phyloP scores from a whole-genome alignment of 2,888 invertebrate genomes.

The Spicauda simplicius region DNA sequence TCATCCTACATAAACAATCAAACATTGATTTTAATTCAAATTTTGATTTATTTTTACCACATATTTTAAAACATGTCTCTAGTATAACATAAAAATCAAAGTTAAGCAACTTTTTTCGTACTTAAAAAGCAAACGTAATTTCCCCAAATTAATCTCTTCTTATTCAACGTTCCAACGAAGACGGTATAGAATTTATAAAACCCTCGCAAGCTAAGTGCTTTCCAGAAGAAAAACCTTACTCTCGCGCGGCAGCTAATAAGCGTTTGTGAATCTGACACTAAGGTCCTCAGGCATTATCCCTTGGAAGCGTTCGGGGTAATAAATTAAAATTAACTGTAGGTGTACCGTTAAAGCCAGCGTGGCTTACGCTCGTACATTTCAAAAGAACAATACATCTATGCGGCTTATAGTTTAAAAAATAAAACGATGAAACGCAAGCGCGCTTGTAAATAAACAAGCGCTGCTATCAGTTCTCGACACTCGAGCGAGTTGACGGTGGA shows the following conservation, averaged over 20 bases:
- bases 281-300: slow-evolving; percentile 42
- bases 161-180: slow-evolving; percentile 17
- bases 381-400: slow-evolving; percentile 15
- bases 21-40: too few relatives aligned
- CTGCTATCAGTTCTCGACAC: slow-evolving; percentile 80
- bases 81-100: background rate
- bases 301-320: slow-evolving; percentile 42
- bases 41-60: too few relatives aligned
- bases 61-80: too few relatives aligned
- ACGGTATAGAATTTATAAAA: slow-evolving; percentile 23
- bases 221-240: slow-evolving; percentile 30
- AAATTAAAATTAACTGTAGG: slow-evolving; percentile 49
- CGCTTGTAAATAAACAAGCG: slow-evolving; percentile 78
- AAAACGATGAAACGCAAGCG: slow-evolving; percentile 56
- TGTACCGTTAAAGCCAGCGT: slow-evolving; percentile 43
- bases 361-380: slow-evolving; percentile 41
- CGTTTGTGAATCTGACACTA: slow-evolving; percentile 44
- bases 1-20: too few relatives aligned
- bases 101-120: background rate
- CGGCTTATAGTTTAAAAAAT: slow-evolving; percentile 39
- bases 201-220: slow-evolving; percentile 27
- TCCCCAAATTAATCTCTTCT: slow-evolving; percentile 24
- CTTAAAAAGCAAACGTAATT: slow-evolving; percentile 10
- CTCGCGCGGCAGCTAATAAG: slow-evolving; percentile 41
- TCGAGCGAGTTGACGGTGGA: slow-evolving; percentile 73